Percentiles rank a stretch among this genome's conserved stretches.
Evolutionary conservation across 2,797 vertebrate genomes (phyloP).

Genomic region (Graptemys geographica): DNA sequence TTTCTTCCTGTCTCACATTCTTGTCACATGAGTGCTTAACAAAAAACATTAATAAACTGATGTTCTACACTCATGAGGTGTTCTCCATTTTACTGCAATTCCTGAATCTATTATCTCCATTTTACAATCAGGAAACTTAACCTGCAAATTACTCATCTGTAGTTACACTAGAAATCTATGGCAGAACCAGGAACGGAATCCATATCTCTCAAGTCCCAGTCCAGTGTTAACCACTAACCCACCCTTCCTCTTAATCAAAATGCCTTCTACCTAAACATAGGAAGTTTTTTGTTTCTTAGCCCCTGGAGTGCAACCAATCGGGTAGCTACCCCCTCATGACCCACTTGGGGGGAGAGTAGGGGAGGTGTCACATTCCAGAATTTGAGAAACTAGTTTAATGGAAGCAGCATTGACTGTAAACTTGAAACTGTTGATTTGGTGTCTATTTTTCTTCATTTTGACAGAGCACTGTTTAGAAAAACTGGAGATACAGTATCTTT

Average conservation of each 20-base stretch:
- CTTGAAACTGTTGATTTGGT: not conserved
- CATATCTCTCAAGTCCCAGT: not conserved
- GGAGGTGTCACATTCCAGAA: not conserved
- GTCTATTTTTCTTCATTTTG: not conserved
- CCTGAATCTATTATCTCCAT: not conserved
- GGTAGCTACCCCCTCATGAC: not conserved
- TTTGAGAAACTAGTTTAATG: not conserved
- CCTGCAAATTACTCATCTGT: not conserved
- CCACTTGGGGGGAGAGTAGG: not conserved
- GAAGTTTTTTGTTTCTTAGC: not conserved
- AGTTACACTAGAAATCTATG: not conserved
- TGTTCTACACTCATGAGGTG: not conserved
- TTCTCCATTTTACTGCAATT: not conserved
- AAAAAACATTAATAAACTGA: not conserved
- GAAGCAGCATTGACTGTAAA: not conserved
- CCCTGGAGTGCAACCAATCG: not conserved
- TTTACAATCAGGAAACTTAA: not conserved
- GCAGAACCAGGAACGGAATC: not conserved
- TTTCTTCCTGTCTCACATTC: not conserved
- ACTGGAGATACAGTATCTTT: not conserved
- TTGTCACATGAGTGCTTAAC: not conserved
- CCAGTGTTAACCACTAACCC: not conserved
- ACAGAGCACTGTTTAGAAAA: not conserved
- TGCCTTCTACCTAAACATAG: not conserved
- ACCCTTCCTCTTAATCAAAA: not conserved